Evolutionary conservation across 1,140 invertebrate species (phyloP), one percentile per base, ranked within the genome.

Genomic region (Drosophila erecta): DNA sequence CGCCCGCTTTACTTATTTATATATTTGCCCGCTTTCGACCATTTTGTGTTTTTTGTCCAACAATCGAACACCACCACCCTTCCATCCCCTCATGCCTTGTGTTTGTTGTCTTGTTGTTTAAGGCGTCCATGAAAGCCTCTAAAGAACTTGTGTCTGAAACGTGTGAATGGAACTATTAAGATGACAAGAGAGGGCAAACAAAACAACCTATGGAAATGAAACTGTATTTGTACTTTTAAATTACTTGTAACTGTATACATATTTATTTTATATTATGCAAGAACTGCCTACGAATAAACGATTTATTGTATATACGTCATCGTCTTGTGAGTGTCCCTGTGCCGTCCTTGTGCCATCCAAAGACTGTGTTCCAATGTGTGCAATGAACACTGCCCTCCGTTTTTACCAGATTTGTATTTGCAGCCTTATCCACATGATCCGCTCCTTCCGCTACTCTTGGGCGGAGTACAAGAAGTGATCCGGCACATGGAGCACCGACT

Each of bases 251-350:
- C 76, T 89, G 75, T 90, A 86, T 89, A 86, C 83, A 81, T 81
- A 86, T 86, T 86, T 86, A 89, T 89, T 89, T 89, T 89, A 89
- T 89, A 90, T 90, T 84, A 89, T 89, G 84, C 84, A 84, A 89
- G 79, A 89, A 89, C 84, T 89, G 84, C 84, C 84, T 89, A 89
- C 84, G 84, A 89, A 89, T 89, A 89, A 89, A 89, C 78, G 79
- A 87, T 70, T 70, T 70, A 89, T 89, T 87, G 83, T 86, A 86
- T 76, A 79, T 75, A 79, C 51, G 49, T 71, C 64, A 53, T 67
- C 14, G 66, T 70, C 49, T 67, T 27, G 50, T 70, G 62, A 33
- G 47, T 73, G 59, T 64, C 59, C 22, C 37, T 46, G 70, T 74
- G 49, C 30, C 50, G 40, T 60, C 24, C 22, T 30, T 33, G 35